phyloP scores from a whole-genome alignment of 2,797 vertebrate species.

The Pseudomugil tenellus region DNA sequence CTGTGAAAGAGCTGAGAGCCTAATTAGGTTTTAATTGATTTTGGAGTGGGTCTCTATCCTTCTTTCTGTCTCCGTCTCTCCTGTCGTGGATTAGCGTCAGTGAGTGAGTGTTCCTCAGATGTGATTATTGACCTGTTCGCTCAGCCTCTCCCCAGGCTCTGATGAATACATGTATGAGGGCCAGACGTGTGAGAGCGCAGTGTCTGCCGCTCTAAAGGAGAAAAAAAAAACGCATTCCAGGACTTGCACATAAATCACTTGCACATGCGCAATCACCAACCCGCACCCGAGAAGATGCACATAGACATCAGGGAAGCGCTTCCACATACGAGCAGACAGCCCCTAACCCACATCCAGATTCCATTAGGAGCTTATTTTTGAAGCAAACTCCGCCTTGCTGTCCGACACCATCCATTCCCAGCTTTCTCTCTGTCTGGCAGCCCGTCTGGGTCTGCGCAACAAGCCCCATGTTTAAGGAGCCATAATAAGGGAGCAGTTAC shows the following conservation, averaged over 20 bases:
- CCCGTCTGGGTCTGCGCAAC: constrained; percentile 49
- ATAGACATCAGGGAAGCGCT: constrained; percentile 11
- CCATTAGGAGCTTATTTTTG: constrained; percentile 56
- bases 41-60: constrained; percentile 80
- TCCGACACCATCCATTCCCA: constrained; percentile 45
- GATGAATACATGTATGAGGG: constrained; percentile 81
- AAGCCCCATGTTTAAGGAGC: constrained; percentile 41
- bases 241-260: constrained; percentile 33
- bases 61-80: constrained; percentile 54
- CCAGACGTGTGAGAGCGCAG: constrained; percentile 62
- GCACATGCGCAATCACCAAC: constrained; percentile 19
- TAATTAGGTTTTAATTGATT: constrained; percentile 88
- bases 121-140: constrained; percentile 83
- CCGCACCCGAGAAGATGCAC: constrained; percentile 8
- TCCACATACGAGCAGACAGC: constrained; percentile 10
- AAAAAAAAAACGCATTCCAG: constrained; percentile 63
- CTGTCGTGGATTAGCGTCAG: constrained; percentile 82
- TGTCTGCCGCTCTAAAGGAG: constrained; percentile 42
- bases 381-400: constrained; percentile 40
- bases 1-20: constrained; percentile 75
- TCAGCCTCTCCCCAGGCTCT: constrained; percentile 76
- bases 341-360: constrained; percentile 34
- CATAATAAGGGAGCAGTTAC: constrained; percentile 37
- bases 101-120: constrained; percentile 82
- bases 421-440: constrained; percentile 43